phyloP scores from a whole-genome alignment of 1,140 invertebrate species.

The Camponotus floridanus region DNA sequence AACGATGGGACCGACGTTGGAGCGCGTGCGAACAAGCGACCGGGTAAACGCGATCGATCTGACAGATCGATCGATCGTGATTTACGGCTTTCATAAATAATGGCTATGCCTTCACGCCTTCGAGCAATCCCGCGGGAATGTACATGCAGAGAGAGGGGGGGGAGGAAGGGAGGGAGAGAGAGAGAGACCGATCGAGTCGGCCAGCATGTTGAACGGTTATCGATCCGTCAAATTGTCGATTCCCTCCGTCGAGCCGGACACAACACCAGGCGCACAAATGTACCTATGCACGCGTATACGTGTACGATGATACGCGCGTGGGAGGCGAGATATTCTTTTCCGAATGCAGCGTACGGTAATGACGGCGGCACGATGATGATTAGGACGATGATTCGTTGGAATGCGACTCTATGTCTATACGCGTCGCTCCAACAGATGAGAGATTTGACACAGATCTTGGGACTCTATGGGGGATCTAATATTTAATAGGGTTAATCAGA shows the following conservation, averaged over 20 bases:
- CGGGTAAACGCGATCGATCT: slow-evolving; percentile 29
- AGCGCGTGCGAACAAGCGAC: slow-evolving; percentile 9
- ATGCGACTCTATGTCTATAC: not conserved
- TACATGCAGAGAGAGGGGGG: slow-evolving; percentile 9
- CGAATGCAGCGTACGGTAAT: not conserved
- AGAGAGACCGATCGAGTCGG: not conserved
- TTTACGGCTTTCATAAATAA: slow-evolving; percentile 60
- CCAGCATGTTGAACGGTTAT: slow-evolving; percentile 51
- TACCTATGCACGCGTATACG: not conserved
- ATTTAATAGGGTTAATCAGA: slow-evolving; percentile 52
- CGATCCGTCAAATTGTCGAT: slow-evolving; percentile 65
- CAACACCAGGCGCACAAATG: slow-evolving; percentile 12
- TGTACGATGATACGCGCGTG: not conserved
- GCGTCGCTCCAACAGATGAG: not conserved
- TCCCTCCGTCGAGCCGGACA: slow-evolving; percentile 22
- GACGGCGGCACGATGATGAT: too few species aligned
- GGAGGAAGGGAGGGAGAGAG: slow-evolving; percentile 1
- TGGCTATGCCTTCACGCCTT: slow-evolving; percentile 50
- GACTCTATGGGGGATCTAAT: slow-evolving; percentile 38
- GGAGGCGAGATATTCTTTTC: slow-evolving; percentile 20
- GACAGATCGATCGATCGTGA: slow-evolving; percentile 65
- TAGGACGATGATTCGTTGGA: slow-evolving; percentile 39
- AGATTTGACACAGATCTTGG: slow-evolving; percentile 49
- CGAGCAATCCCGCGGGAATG: slow-evolving; percentile 44
- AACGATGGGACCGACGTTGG: slow-evolving; percentile 58